A percentile compares a stretch with the other conserved stretches of the same genome.
phyloP scores from a whole-genome alignment of 2,797 vertebrate genomes.

The Intellagama lesueurii region DNA sequence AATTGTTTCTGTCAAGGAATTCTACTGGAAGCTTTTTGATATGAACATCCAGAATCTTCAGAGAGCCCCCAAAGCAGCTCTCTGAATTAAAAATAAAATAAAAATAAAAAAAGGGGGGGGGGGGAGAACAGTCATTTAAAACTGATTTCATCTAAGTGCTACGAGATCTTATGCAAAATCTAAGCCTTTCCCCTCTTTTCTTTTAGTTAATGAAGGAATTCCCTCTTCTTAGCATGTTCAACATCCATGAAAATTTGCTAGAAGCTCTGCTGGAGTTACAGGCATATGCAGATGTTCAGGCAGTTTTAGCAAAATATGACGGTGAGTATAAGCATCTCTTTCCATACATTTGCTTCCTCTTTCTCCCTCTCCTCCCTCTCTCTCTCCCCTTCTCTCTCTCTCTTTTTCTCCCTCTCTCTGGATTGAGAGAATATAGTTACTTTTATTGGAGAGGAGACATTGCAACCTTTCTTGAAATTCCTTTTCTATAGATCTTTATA shows the following conservation, averaged over 20 bases:
- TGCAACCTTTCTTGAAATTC: neutral
- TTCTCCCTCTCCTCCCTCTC: too few relatives aligned
- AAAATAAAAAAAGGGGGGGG: too few relatives aligned
- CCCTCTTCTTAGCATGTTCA: conserved; percentile 98
- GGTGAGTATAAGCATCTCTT: conserved; percentile 80
- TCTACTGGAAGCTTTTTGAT: neutral
- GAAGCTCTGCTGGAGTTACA: conserved; percentile 97
- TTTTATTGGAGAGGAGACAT: neutral
- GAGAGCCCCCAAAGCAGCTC: neutral
- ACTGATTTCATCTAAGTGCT: conserved; percentile 18
- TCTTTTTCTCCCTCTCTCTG: too few relatives aligned
- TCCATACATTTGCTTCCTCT: neutral
- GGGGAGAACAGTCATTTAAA: neutral
- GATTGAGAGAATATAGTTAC: too few relatives aligned
- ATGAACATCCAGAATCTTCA: conserved; percentile 33
- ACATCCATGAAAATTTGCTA: conserved; percentile 97
- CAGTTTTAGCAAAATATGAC: conserved; percentile 97
- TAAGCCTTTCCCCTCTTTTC: conserved; percentile 50
- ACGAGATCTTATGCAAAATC: conserved; percentile 50
- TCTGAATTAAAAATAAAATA: conserved; percentile 35
- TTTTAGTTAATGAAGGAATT: conserved; percentile 98
- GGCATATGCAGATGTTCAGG: conserved; percentile 97
- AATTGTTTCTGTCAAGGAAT: neutral
- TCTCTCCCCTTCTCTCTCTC: too few relatives aligned
- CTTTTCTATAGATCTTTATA: neutral